Evolutionary conservation across 2,888 invertebrate genomes (phyloP).

Genomic region (Drosophila greeni): DNA sequence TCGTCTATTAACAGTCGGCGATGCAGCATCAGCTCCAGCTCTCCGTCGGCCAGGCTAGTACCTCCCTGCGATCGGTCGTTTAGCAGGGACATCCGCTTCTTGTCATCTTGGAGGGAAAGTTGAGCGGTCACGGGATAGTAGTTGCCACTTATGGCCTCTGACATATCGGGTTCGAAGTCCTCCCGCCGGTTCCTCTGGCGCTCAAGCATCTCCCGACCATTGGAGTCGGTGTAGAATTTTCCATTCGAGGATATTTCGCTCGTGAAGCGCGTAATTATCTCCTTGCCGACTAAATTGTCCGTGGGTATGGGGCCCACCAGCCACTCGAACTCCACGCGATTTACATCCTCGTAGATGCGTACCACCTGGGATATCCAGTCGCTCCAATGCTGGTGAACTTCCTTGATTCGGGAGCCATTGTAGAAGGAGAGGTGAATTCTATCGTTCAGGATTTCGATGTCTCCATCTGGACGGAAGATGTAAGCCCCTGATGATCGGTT

Average conservation of each 20-base stretch:
- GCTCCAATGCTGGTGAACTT: conserved; percentile 81
- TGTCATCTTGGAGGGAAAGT: conserved; percentile 84
- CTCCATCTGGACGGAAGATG: conserved; percentile 86
- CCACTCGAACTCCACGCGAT: conserved; percentile 85
- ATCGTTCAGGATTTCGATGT: conserved; percentile 48
- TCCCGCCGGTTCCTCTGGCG: conserved; percentile 79
- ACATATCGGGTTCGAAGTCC: conserved; percentile 83
- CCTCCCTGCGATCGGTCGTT: conserved; percentile 92
- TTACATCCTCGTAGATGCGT: conserved; percentile 82
- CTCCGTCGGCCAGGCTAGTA: conserved; percentile 85
- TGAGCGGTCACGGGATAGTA: conserved; percentile 95
- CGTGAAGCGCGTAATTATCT: conserved; percentile 86
- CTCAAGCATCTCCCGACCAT: conserved; percentile 90
- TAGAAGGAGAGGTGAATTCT: conserved; percentile 64
- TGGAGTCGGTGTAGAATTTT: conserved; percentile 94
- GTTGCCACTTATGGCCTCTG: conserved; percentile 88
- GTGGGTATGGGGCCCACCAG: conserved; percentile 87
- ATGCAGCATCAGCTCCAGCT: conserved; percentile 91
- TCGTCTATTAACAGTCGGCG: conserved; percentile 92
- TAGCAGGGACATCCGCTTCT: conserved; percentile 78
- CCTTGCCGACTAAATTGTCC: conserved; percentile 86
- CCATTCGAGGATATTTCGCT: conserved; percentile 83
- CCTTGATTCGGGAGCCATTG: conserved; percentile 84
- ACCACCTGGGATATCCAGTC: conserved; percentile 87
- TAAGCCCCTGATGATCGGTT: conserved; percentile 95